A percentile compares a stretch with the other conserved stretches of the same genome.
Evolutionary conservation across 2,888 invertebrate species (phyloP).

Genomic region (Caenorhabditis parvicauda): DNA sequence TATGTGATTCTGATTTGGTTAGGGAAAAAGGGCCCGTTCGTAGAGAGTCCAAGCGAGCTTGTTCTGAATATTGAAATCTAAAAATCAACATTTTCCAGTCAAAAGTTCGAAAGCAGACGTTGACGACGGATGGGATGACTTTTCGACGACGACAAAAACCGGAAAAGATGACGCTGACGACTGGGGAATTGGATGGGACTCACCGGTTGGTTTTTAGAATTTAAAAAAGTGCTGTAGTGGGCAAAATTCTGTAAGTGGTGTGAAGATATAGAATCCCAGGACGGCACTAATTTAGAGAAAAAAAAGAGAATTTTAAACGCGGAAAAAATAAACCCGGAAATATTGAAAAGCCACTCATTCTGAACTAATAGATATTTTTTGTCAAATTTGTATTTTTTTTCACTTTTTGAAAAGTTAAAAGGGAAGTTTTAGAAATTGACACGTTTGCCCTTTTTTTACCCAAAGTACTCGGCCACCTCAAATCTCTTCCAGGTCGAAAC

Average conservation of each 20-base stretch:
- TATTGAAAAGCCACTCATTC: too few species aligned
- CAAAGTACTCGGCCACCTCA: conserved; percentile 6
- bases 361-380: too few species aligned
- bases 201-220: conserved; percentile 15
- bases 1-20: neutral
- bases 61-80: neutral
- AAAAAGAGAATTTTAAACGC: too few species aligned
- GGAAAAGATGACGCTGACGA: conserved; percentile 20
- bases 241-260: too few species aligned
- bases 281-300: too few species aligned
- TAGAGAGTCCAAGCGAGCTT: too few species aligned
- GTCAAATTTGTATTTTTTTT: too few species aligned
- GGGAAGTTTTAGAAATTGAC: conserved; percentile 9
- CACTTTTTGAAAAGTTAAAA: neutral
- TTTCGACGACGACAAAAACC: conserved; percentile 6
- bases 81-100: conserved; percentile 1
- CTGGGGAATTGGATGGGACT: conserved; percentile 32
- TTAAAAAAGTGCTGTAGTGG: too few species aligned
- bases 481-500: conserved; percentile 6
- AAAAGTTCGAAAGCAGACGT: conserved; percentile 7
- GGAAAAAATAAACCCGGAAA: too few species aligned
- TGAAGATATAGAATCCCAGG: too few species aligned
- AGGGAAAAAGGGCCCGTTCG: too few species aligned
- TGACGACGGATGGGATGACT: conserved; percentile 21
- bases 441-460: conserved; percentile 19